Evolutionary conservation across 2,888 invertebrate species (phyloP), one percentile per base, ranked within the genome.

Genomic region (Stegana nigrithorax): DNA sequence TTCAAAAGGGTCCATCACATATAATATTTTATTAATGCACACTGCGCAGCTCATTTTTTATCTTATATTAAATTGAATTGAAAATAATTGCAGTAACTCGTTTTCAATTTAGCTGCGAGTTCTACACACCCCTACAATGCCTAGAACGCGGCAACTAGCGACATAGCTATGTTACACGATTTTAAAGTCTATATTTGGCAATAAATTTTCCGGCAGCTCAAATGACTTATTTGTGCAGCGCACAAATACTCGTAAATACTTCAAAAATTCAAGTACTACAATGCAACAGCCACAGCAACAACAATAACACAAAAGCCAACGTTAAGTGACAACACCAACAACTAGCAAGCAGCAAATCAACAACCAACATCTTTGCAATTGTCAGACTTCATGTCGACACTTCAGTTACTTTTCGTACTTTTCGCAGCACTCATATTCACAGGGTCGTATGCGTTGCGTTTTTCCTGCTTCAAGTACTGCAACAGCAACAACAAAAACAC

Each of bases 361-460:
- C 4, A 7, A 27, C 45, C 62, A 67, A 62, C 69, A 63, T 69
- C 67, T 66, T 74, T 68, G 71, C 74, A 78, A 78, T 76, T 77
- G 79, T 71, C 70, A 79, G 79, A 75, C 75, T 67, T 66, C 70
- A 70, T 75, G 75, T 79, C 75, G 77, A 75, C 75, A 79, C 73
- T 77, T 75, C 71, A 75, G 67, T 65, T 67, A 62, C 68, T 67
- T 21, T n/a, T n/a, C n/a, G n/a, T n/a, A n/a, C n/a, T n/a, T n/a
- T n/a, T n/a, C n/a, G n/a, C n/a, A n/a, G n/a, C n/a, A n/a, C n/a
- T n/a, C n/a, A n/a, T n/a, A n/a, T n/a, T n/a, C n/a, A n/a, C n/a
- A n/a, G n/a, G n/a, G n/a, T n/a, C n/a, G n/a, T n/a, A n/a, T n/a
- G n/a, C n/a, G n/a, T n/a, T n/a, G n/a, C n/a, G n/a, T n/a, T n/a